A percentile compares a stretch with the other conserved stretches of the same genome.
These are phyloP conservation scores for Drosophila saltans DNA, from an alignment of 1,140 invertebrate species.

Conservation along the genomic window DNA sequence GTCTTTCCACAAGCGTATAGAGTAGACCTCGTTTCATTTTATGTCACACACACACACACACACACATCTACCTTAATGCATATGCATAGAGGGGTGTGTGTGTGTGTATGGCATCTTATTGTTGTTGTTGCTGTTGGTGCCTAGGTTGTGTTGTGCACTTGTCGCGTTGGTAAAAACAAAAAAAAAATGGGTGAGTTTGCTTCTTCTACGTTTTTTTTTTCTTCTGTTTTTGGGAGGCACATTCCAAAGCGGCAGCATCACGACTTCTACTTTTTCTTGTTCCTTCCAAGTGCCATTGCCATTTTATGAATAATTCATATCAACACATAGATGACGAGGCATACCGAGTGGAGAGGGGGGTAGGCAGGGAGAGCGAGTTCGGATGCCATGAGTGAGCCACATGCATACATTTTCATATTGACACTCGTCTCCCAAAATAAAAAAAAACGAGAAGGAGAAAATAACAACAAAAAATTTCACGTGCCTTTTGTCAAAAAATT, in stretches of 20 bases:
- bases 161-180: slow-evolving; percentile 38
- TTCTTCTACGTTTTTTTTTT: slow-evolving; percentile 1
- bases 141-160: slow-evolving; percentile 50
- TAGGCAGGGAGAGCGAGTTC: background rate
- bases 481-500: slow-evolving; percentile 70
- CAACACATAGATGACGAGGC: slow-evolving; percentile 52
- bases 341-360: slow-evolving; percentile 18
- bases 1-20: background rate
- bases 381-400: slow-evolving; percentile 36
- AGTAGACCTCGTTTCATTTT: slow-evolving; percentile 53
- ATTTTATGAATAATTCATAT: slow-evolving; percentile 82
- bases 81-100: slow-evolving; percentile 39
- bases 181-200: slow-evolving; percentile 1
- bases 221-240: slow-evolving; percentile 38
- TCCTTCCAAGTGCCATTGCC: slow-evolving; percentile 70
- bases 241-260: slow-evolving; percentile 55
- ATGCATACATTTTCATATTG: slow-evolving; percentile 78
- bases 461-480: slow-evolving; percentile 15
- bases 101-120: slow-evolving; percentile 46
- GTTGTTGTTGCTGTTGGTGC: slow-evolving; percentile 33
- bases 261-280: slow-evolving; percentile 67
- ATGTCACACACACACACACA: slow-evolving; percentile 41
- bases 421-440: slow-evolving; percentile 50
- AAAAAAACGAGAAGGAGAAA: slow-evolving; percentile 3
- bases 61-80: slow-evolving; percentile 42